Evolutionary conservation across 2,888 invertebrate genomes (phyloP).

Genomic region (Archips crataeganus): DNA sequence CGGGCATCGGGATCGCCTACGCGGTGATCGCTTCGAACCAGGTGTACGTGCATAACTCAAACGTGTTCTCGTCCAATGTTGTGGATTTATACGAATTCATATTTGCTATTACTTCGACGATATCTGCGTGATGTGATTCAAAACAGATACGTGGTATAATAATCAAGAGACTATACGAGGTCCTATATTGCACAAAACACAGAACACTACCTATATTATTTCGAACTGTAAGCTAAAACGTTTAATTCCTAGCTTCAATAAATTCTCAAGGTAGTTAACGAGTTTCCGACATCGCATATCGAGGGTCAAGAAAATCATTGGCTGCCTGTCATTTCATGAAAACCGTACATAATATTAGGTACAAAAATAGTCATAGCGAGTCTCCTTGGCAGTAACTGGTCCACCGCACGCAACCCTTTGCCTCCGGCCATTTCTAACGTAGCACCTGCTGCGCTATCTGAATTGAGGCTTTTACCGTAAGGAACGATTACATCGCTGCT

Average conservation of each 20-base stretch:
- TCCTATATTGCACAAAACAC: too few relatives aligned
- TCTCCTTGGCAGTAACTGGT: slow-evolving; percentile 77
- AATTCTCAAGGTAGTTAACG: slow-evolving; percentile 43
- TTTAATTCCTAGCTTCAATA: slow-evolving; percentile 33
- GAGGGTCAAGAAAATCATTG: slow-evolving; percentile 53
- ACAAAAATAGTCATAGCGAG: slow-evolving; percentile 71
- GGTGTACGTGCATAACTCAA: slow-evolving; percentile 67
- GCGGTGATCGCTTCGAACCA: slow-evolving; percentile 62
- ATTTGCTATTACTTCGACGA: slow-evolving; percentile 66
- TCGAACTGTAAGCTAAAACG: slow-evolving; percentile 28
- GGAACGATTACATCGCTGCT: slow-evolving; percentile 62
- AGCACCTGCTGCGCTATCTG: slow-evolving; percentile 69
- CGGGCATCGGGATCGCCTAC: slow-evolving; percentile 67
- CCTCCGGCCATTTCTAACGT: slow-evolving; percentile 72
- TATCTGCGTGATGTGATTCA: slow-evolving; percentile 46
- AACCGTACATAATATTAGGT: slow-evolving; percentile 77
- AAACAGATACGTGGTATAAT: background rate
- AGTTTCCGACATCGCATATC: slow-evolving; percentile 46
- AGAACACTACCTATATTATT: slow-evolving; percentile 28
- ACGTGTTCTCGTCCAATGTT: slow-evolving; percentile 60
- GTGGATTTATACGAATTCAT: slow-evolving; percentile 63
- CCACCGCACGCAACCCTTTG: slow-evolving; percentile 77
- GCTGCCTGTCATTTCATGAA: slow-evolving; percentile 66
- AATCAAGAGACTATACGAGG: background rate
- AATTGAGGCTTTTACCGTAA: slow-evolving; percentile 50